Evolutionary conservation across 2,113 vertebrate genomes (phyloP).

Genomic region (Aythya baeri): DNA sequence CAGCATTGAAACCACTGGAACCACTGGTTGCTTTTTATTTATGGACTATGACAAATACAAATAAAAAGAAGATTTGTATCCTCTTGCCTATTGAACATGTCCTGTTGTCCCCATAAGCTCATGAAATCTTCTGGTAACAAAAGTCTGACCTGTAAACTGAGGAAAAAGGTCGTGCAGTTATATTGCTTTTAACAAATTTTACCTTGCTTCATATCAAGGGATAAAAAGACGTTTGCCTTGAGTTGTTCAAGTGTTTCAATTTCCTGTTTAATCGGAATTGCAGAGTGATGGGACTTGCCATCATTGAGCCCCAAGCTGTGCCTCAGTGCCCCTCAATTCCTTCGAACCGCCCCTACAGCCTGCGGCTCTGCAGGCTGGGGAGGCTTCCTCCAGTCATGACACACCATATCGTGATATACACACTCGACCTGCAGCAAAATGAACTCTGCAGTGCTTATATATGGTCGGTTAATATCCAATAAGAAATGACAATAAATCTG

Average conservation of each 20-base stretch:
- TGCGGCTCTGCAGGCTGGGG: not conserved
- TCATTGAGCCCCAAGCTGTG: fast-evolving
- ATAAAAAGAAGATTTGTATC: conserved; percentile 50
- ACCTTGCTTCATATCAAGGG: not conserved
- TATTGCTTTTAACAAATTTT: conserved; percentile 27
- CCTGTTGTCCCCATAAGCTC: conserved; percentile 30
- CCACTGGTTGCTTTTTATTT: conserved; percentile 32
- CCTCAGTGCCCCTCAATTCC: fast-evolving
- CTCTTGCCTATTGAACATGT: not conserved
- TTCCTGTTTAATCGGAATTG: not conserved
- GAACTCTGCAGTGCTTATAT: not conserved
- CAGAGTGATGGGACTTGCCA: not conserved
- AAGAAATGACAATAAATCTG: not conserved
- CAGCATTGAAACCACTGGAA: not conserved
- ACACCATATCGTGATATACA: not conserved
- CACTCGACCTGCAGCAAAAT: not conserved
- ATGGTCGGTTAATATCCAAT: not conserved
- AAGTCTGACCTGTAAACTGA: conserved; percentile 33
- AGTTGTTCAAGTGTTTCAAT: not conserved
- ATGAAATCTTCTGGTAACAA: not conserved
- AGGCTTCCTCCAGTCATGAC: not conserved
- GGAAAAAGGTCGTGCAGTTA: not conserved
- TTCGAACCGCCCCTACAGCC: not conserved
- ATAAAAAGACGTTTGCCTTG: not conserved
- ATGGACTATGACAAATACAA: conserved; percentile 13